Evolutionary conservation across 2,797 vertebrate species (phyloP).

Genomic region (Myiothlypis chrysogaster): DNA sequence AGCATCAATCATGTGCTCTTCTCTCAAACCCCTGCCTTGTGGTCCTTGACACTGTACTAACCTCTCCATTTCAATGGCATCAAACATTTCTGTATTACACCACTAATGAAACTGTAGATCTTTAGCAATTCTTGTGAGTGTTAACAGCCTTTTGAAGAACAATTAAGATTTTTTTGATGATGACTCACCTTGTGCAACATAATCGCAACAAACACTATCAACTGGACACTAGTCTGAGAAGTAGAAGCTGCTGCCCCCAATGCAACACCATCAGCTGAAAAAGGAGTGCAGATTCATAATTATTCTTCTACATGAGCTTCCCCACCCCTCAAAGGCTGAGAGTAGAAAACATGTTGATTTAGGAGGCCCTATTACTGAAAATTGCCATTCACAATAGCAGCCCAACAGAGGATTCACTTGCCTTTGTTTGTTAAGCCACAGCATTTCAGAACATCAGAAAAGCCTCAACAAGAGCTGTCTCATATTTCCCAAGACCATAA

Average conservation of each 20-base stretch:
- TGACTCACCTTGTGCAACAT: conserved; percentile 96
- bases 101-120: background rate
- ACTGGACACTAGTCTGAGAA: conserved; percentile 96
- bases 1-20: background rate
- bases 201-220: conserved; percentile 99
- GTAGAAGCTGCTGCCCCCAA: conserved; percentile 96
- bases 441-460: background rate
- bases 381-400: background rate
- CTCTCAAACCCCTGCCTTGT: background rate
- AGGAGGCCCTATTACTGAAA: background rate
- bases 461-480: background rate
- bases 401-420: background rate
- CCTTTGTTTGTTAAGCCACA: background rate
- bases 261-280: conserved; percentile 93
- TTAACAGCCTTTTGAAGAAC: background rate
- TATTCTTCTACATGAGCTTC: background rate
- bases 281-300: background rate
- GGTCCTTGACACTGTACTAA: background rate
- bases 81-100: background rate
- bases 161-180: background rate
- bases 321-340: background rate
- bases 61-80: background rate
- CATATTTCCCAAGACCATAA: background rate
- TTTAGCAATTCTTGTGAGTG: background rate
- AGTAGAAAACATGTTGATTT: background rate